Evolutionary conservation across 2,797 vertebrate genomes (phyloP), one percentile per base, ranked within the genome.

Genomic region (Mallotus villosus): DNA sequence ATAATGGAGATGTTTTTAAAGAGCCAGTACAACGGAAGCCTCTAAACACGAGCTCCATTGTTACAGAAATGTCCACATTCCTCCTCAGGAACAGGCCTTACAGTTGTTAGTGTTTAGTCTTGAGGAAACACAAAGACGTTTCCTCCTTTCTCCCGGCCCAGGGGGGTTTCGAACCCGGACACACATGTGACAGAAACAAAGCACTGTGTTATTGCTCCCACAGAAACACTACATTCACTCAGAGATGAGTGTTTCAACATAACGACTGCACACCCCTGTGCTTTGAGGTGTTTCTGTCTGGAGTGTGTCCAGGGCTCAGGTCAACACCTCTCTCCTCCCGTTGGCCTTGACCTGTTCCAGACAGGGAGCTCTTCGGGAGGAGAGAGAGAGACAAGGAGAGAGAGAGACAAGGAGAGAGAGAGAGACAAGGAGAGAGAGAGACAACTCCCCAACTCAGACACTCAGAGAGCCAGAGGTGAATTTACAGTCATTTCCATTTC

Each of bases 51-150:
- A 21, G 16, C 63, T 70, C 41, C 74, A 82, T 74, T 81, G 82
- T 81, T 66, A 67, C 24, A 37, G 27, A 71, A 73, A 51, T 62
- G 63, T 72, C 46, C 70, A 72, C 59, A 71, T 71, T 73, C 68
- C 70, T 72, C 66, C 29, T 63, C 29, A 67, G 58, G 69, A 64
- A 79, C 67, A 72, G 70, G 67, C 68, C 66, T 74, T 64, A 65
- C 61, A 55, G 37, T 32, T n/a, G 57, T 79, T 72, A 68, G 27
- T 85, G 78, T 88, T 86, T 74, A 79, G 71, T 78, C 79, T 86
- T 78, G 24, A 82, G 72, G 49, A 71, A 67, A 82, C 76, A 85
- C 78, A 83, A 82, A 82, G 51, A 34, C 25, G 2, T 79, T 84
- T 91, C 85, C 85, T 76, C 51, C 21, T 65, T 51, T 27, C 41